Evolutionary conservation across 2,797 vertebrate species (phyloP), one percentile per base, ranked within the genome.

Genomic region (Macropodus opercularis): DNA sequence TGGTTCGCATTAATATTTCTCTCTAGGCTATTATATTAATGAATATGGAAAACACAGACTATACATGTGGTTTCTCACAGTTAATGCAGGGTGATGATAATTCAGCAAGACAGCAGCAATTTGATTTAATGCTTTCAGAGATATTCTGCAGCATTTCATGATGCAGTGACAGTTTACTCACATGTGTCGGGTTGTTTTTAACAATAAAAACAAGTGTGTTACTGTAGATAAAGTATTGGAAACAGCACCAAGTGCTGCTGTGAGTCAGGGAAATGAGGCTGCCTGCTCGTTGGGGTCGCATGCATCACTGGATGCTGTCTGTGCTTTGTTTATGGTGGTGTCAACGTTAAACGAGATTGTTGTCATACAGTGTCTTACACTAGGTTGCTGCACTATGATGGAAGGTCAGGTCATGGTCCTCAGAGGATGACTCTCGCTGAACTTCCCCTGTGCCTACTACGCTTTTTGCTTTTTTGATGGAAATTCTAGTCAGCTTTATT

Each of bases 11-110:
- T 77, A 83, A 86, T 84, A 79, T 84, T 84, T 77, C 57, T 80
- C 77, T 82, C 69, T 77, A 77, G 79, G 84, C 76, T 84, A 64
- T 85, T 81, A 68, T 79, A 74, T 79, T 82, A 75, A 87, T 83
- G 73, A 80, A 75, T 72, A 74, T 74, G 72, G 56, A 82, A 73
- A 84, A 69, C 62, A 72, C 63, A 54, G 66, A 59, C 63, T 65
- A 14, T 46, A 14, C 42, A 68, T 72, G 64, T 61, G 41, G 59
- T 63, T 77, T 27, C 54, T 44, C 60, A 54, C 27, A 75, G 56
- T 61, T 61, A 59, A 77, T 41, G 64, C 52, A 59, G 61, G 41
- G 31, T 80, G 78, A 80, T 38, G 47, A 54, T 67, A 67, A 79
- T 81, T 79, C 47, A 72, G 41, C 32, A 38, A 71, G 75, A 77